A percentile compares a stretch with the other conserved stretches of the same genome.
Evolutionary conservation across 2,888 invertebrate genomes (phyloP).

Genomic region (Eretmocerus hayati): DNA sequence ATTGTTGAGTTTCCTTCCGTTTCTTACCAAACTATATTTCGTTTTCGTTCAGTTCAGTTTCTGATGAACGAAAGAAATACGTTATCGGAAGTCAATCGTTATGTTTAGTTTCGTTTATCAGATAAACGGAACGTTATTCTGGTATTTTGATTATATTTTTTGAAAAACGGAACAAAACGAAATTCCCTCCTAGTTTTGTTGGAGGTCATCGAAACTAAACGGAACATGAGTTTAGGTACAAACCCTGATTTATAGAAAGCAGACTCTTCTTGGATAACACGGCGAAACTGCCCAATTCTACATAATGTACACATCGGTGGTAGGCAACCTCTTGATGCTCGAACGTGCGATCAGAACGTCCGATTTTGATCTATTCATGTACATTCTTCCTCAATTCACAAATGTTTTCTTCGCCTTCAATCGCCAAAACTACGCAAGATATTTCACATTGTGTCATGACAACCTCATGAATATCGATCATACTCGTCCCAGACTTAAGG

Average conservation of each 20-base stretch:
- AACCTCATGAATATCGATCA: conserved; percentile 15
- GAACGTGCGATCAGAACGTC: conserved; percentile 30
- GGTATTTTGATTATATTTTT: too few species aligned
- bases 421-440: conserved; percentile 23
- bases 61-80: too few species aligned
- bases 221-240: too few species aligned
- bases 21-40: too few species aligned
- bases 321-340: conserved; percentile 21
- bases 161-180: too few species aligned
- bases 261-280: conserved; percentile 20
- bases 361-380: conserved; percentile 30
- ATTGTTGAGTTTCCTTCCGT: too few species aligned
- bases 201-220: too few species aligned
- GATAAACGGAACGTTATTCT: too few species aligned
- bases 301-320: conserved; percentile 17
- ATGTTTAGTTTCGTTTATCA: too few species aligned
- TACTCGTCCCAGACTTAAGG: conserved; percentile 19
- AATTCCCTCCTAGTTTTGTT: too few species aligned
- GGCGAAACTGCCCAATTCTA: conserved; percentile 27
- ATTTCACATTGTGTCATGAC: conserved; percentile 14
- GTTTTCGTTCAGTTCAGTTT: too few species aligned
- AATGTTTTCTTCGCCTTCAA: conserved; percentile 23
- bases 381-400: conserved; percentile 16
- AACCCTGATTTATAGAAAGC: conserved; percentile 22
- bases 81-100: too few species aligned